Evolutionary conservation across 2,113 vertebrate genomes (phyloP).

Genomic region (Tamias sibiricus): DNA sequence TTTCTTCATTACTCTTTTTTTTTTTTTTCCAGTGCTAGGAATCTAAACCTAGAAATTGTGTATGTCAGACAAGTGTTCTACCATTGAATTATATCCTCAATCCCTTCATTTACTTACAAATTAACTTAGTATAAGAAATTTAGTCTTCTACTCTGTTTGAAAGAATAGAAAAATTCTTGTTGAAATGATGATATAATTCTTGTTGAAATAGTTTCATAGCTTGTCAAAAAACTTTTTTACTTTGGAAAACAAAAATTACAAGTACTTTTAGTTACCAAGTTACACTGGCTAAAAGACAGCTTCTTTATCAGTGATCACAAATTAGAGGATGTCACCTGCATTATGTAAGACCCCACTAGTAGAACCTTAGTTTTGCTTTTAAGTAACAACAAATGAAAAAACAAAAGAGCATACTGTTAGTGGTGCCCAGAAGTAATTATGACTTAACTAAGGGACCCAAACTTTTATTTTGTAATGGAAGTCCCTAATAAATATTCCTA

Average conservation of each 20-base stretch:
- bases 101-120: background rate
- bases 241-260: background rate
- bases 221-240: background rate
- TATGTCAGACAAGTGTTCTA: background rate
- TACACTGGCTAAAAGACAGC: background rate
- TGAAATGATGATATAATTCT: no score
- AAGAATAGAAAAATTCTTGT: background rate
- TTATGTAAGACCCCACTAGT: background rate
- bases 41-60: no score
- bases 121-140: background rate
- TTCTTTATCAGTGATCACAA: background rate
- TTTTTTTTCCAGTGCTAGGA: no score
- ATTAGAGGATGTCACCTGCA: background rate
- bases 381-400: background rate
- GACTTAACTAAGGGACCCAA: background rate
- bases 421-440: background rate
- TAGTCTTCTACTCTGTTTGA: background rate
- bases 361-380: background rate
- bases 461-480: slow-evolving; percentile 19
- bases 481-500: background rate
- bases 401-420: background rate
- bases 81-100: background rate
- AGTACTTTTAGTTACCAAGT: background rate
- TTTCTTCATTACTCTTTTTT: no score
- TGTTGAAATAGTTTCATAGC: background rate